Conservation (phyloP, 1,140 invertebrate species). For the Akabosia matsudoensis region DNA sequence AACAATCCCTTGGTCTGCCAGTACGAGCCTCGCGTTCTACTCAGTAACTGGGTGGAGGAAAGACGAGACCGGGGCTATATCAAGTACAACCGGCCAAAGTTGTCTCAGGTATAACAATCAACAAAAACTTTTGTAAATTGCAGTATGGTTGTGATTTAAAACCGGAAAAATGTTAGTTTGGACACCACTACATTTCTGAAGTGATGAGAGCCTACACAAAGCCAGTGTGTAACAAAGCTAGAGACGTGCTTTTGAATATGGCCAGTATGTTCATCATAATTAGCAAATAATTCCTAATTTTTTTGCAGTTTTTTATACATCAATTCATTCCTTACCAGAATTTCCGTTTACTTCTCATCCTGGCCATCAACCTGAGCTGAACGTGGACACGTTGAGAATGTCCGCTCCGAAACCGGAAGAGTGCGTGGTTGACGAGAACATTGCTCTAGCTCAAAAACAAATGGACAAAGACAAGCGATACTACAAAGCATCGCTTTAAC, state of each 20-base stretch:
- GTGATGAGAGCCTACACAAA: neutral
- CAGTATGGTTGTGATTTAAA: too few relatives aligned
- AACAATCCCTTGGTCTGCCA: neutral
- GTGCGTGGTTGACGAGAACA: neutral
- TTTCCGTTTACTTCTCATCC: conserved; percentile 1
- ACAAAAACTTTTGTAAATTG: neutral
- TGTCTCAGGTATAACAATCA: neutral
- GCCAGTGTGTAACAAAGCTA: neutral
- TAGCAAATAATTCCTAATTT: neutral
- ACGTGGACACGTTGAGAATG: neutral
- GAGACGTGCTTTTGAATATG: neutral
- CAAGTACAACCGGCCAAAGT: neutral
- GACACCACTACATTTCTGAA: conserved; percentile 8
- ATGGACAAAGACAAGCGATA: neutral
- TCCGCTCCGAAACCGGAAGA: neutral
- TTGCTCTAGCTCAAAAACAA: neutral
- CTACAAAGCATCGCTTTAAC: neutral
- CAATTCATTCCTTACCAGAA: neutral
- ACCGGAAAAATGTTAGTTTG: too few relatives aligned
- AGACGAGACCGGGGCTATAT: neutral
- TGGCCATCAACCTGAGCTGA: conserved; percentile 6
- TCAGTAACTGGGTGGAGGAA: conserved; percentile 21
- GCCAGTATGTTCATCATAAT: neutral
- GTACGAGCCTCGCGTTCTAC: conserved; percentile 6
- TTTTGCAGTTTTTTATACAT: neutral